Percentiles rank a stretch among this genome's conserved stretches.
Conservation (phyloP, 2,888 invertebrate genomes). For the Xylota sylvarum region DNA sequence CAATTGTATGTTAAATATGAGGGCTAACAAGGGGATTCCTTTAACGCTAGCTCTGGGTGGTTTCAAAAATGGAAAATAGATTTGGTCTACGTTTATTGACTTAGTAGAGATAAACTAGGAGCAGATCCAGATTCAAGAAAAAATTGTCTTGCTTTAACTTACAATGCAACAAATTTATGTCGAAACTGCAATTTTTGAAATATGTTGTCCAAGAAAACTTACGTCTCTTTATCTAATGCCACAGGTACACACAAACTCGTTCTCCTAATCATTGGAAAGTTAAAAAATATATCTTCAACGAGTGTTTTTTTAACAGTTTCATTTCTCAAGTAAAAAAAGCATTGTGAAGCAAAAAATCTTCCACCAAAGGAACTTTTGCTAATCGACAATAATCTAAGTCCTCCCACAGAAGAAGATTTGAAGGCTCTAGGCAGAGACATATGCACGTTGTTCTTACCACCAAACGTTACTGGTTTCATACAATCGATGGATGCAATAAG, state of each 20-base stretch:
- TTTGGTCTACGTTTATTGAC: slow-evolving; percentile 4
- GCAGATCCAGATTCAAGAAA: no score
- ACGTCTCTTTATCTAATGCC: no score
- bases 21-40: slow-evolving; percentile 4
- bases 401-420: slow-evolving; percentile 20
- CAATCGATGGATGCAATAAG: neutral
- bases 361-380: slow-evolving; percentile 21
- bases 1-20: slow-evolving; percentile 5
- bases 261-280: no score
- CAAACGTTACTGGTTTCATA: slow-evolving; percentile 1
- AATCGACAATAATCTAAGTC: slow-evolving; percentile 13
- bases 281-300: no score
- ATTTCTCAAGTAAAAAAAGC: slow-evolving; percentile 14
- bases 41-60: slow-evolving; percentile 25
- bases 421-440: neutral
- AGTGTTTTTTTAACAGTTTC: no score
- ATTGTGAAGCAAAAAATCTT: slow-evolving; percentile 15
- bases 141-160: no score
- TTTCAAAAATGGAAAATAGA: slow-evolving; percentile 18
- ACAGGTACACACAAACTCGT: no score
- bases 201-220: no score
- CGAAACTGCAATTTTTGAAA: no score
- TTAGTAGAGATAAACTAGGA: no score
- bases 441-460: slow-evolving; percentile 5
- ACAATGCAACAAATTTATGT: no score